Percentiles rank a stretch among this genome's conserved stretches.
phyloP scores from a whole-genome alignment of 2,888 invertebrate species.

The Hipparchia sbordonii region DNA sequence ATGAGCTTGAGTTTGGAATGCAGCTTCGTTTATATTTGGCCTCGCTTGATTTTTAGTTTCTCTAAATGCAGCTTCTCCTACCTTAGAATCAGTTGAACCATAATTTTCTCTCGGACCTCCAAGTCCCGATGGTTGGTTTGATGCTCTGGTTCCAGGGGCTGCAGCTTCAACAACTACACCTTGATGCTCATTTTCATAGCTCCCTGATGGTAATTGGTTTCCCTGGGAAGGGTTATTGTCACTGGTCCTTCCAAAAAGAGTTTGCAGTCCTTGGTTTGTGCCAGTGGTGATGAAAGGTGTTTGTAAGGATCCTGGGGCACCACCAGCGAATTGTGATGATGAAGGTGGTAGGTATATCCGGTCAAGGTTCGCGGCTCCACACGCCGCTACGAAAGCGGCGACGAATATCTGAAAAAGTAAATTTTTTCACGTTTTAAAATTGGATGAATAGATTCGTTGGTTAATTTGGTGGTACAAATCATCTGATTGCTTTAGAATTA shows the following conservation, averaged over 20 bases:
- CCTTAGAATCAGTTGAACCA: constrained; percentile 72
- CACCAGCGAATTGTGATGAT: constrained; percentile 65
- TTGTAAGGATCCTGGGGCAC: constrained; percentile 56
- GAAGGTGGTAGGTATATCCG: constrained; percentile 65
- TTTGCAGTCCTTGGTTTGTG: constrained; percentile 40
- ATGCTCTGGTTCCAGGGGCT: constrained; percentile 62
- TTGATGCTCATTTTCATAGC: constrained; percentile 65
- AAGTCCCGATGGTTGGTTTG: constrained; percentile 57
- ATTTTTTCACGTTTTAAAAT: not conserved
- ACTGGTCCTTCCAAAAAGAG: constrained; percentile 15
- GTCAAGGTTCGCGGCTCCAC: constrained; percentile 67
- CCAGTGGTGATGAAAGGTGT: constrained; percentile 48
- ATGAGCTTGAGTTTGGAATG: constrained; percentile 44
- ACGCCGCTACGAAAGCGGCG: constrained; percentile 67
- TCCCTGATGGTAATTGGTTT: constrained; percentile 58
- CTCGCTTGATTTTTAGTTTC: constrained; percentile 35
- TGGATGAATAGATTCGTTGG: not conserved
- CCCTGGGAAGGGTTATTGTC: constrained; percentile 11
- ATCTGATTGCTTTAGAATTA: not conserved
- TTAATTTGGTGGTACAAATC: not conserved
- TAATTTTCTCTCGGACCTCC: constrained; percentile 65
- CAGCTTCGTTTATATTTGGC: constrained; percentile 23
- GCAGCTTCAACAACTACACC: constrained; percentile 76
- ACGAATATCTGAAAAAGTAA: constrained; percentile 56
- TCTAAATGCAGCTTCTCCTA: constrained; percentile 71